Conservation (phyloP, 1,140 invertebrate species). For the Mesaphorura yosii region DNA sequence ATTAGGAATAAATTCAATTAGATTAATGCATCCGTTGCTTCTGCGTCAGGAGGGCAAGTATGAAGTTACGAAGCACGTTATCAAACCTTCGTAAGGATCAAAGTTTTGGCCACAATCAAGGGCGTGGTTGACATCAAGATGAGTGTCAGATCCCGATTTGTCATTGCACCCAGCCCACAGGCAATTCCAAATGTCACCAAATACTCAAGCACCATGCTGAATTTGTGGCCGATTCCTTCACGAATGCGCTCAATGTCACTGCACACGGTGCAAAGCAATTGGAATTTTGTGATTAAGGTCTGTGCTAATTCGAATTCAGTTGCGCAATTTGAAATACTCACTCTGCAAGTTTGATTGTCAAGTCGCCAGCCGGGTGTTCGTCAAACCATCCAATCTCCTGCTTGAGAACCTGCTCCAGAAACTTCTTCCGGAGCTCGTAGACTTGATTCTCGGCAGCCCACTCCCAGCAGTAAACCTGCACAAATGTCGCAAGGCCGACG, state of each 20-base stretch:
- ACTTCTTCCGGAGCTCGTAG: conserved; percentile 33
- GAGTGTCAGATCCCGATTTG: conserved; percentile 68
- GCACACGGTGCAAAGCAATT: conserved; percentile 26
- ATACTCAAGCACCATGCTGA: conserved; percentile 64
- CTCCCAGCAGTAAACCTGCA: conserved; percentile 36
- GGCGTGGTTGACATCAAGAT: conserved; percentile 65
- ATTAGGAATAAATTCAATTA: conserved; percentile 25
- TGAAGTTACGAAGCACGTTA: too few species aligned
- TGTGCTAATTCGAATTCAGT: background rate
- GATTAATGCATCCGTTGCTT: conserved; percentile 8
- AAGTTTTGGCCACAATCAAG: conserved; percentile 41
- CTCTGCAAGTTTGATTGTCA: conserved; percentile 68
- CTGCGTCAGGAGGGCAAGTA: too few species aligned
- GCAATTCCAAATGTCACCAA: conserved; percentile 54
- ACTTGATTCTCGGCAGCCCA: conserved; percentile 36
- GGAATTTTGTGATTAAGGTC: background rate
- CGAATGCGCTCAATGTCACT: conserved; percentile 84
- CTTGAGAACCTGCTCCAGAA: conserved; percentile 41
- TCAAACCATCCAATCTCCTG: conserved; percentile 76
- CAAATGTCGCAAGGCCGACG: conserved; percentile 22
- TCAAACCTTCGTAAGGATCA: background rate
- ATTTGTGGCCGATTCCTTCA: conserved; percentile 78
- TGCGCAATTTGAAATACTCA: conserved; percentile 43
- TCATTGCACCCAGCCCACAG: conserved; percentile 56
- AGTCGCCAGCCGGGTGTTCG: conserved; percentile 59